These are phyloP conservation scores for Melanostigma gelatinosum DNA, from an alignment of 2,113 vertebrate species.

Conservation along the genomic window DNA sequence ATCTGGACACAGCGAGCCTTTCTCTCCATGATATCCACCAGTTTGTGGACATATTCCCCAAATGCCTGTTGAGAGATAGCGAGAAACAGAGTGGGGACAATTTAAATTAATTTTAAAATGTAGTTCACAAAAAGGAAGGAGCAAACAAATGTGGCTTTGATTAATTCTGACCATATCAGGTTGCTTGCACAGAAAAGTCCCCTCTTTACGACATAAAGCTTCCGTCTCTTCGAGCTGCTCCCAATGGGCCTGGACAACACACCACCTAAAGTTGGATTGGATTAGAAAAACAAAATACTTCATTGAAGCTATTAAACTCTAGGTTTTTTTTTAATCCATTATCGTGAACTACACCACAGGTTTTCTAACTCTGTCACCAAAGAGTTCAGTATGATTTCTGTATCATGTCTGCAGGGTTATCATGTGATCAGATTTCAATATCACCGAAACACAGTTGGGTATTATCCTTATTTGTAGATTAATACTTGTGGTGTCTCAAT, in stretches of 20 bases:
- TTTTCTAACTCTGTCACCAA: not conserved
- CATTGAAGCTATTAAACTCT: not conserved
- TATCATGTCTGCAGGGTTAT: slow-evolving; percentile 6
- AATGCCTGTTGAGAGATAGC: slow-evolving; percentile 82
- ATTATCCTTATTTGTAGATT: not conserved
- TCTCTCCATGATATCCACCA: slow-evolving; percentile 86
- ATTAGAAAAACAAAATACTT: not conserved
- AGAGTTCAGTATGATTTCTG: not conserved
- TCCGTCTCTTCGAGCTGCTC: slow-evolving; percentile 89
- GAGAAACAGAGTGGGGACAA: slow-evolving; percentile 8
- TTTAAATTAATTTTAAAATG: not conserved
- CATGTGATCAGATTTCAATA: not conserved
- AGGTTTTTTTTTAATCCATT: not conserved
- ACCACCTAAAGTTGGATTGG: slow-evolving; percentile 75
- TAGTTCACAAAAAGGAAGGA: not conserved
- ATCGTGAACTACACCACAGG: not conserved
- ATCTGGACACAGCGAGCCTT: slow-evolving; percentile 85
- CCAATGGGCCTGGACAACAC: slow-evolving; percentile 83
- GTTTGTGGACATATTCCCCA: slow-evolving; percentile 82
- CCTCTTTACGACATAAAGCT: slow-evolving; percentile 83
- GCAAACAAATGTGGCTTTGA: not conserved
- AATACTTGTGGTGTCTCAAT: not conserved
- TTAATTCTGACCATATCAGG: slow-evolving; percentile 81
- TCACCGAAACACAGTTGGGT: not conserved
- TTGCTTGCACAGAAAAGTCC: slow-evolving; percentile 83